Evolutionary conservation across 2,113 vertebrate genomes (phyloP).

Genomic region (Emydocephalus ijimae): DNA sequence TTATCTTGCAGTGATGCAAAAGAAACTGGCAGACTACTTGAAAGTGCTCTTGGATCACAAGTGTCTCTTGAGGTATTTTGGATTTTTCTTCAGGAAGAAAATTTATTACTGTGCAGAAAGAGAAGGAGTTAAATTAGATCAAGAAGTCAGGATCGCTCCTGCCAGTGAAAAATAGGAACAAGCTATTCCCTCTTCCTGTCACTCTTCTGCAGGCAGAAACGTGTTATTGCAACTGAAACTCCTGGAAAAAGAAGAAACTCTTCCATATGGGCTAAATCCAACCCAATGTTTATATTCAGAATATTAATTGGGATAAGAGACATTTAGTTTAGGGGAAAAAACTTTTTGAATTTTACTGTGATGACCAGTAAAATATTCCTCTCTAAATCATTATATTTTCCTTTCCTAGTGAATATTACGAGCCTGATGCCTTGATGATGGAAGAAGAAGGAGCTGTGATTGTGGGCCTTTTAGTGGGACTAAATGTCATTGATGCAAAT

Average conservation of each 20-base stretch:
- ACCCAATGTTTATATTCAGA: background rate
- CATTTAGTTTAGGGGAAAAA: background rate
- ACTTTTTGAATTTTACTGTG: background rate
- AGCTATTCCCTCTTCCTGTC: too few relatives aligned
- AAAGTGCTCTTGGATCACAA: slow-evolving; percentile 89
- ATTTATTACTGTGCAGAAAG: background rate
- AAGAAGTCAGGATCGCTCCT: background rate
- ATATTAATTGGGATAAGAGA: background rate
- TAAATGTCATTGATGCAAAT: slow-evolving; percentile 97
- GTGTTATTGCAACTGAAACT: background rate
- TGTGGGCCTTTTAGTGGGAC: slow-evolving; percentile 90
- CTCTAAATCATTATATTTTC: slow-evolving; percentile 26
- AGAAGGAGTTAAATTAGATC: background rate
- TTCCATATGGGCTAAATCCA: background rate
- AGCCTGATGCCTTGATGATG: slow-evolving; percentile 87
- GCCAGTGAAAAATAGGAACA: background rate
- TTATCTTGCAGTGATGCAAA: slow-evolving; percentile 96
- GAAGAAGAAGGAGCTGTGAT: slow-evolving; percentile 95
- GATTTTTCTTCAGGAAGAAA: background rate
- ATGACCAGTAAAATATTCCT: background rate
- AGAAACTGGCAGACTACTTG: slow-evolving; percentile 94
- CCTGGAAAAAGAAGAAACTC: background rate
- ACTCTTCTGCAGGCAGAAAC: background rate
- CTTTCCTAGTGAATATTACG: slow-evolving; percentile 90
- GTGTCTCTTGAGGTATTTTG: slow-evolving; percentile 84